Base-by-base conservation (phyloP, 2,113 vertebrate genomes). In the Heterotis niloticus region DNA sequence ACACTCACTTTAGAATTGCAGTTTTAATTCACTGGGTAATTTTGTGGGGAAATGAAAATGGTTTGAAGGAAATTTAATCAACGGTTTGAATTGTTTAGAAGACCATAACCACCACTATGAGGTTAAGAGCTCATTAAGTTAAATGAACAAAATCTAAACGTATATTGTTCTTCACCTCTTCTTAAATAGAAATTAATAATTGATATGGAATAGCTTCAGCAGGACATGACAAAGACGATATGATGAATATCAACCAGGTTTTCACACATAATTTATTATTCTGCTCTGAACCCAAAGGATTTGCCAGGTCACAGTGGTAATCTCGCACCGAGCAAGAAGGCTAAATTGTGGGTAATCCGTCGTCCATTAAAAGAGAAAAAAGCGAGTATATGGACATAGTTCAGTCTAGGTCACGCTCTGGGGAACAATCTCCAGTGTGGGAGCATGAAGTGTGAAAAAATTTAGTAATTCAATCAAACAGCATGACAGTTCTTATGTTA, bases 51-150 rank as follows among this genome's bases (percentile, higher is more conserved):
- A 57, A 74, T 26, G 71, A 57, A 74, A 74, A 74, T 56, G 54
- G 54, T 54, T 26, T 57, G 54, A 74, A 74, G 52, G 20, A 14
- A 74, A 74, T 74, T 74, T 74, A 74, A 74, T 74, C 71, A 74
- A 74, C 52, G 34, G 20, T 54, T 52, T 7, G 9, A 54, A n/a
- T 57, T 13, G 70, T 73, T n/a, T 74, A 74, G 52, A 57, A 74
- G 71, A 74, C 23, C 20, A 10, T 74, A 74, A 24, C 52, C 54
- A 74, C 71, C n/a, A 26, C n/a, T 26, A 74, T 59, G 23, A 26
- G 52, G 52, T 57, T 74, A 57, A 57, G 54, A 18, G 12, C 71
- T 74, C 71, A 74, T 74, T 57, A 74, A 24, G 28, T 5, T 71
- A 71, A 18, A 52, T 71, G 28, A 71, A 71, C 13, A 44, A n/a